Conservation (phyloP, 2,113 vertebrate species). For the Lipophrys pholis region DNA sequence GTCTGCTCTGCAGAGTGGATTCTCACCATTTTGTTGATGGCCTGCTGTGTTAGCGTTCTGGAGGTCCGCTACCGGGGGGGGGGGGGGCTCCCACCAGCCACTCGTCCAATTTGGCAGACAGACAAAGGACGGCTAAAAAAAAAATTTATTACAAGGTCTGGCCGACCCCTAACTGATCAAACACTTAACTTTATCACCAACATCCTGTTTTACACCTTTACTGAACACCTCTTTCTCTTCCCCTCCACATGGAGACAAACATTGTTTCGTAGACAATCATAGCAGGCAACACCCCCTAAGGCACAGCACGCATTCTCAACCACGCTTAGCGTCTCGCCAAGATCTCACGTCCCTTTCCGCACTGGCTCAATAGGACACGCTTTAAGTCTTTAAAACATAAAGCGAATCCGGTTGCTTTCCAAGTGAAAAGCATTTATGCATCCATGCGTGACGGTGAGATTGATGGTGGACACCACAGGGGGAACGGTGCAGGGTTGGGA, state of each 20-base stretch:
- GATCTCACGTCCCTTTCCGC: constrained; percentile 9
- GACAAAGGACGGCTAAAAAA: constrained; percentile 6
- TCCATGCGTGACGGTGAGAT: constrained; percentile 20
- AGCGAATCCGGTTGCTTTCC: not conserved
- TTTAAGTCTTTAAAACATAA: no score
- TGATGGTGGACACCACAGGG: constrained; percentile 71
- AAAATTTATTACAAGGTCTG: constrained; percentile 53
- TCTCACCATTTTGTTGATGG: constrained; percentile 52
- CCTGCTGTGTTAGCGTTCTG: constrained; percentile 15
- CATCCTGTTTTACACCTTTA: constrained; percentile 3
- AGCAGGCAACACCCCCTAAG: constrained; percentile 39
- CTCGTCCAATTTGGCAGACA: constrained; percentile 55
- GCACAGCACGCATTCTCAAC: constrained; percentile 73
- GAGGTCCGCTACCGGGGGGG: constrained; percentile 7
- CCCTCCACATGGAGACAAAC: not conserved
- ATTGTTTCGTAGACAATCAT: not conserved
- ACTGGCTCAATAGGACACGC: not conserved
- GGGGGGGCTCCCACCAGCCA: constrained; percentile 11
- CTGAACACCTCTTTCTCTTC: not conserved
- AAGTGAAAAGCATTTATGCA: constrained; percentile 16
- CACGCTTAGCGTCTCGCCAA: constrained; percentile 70
- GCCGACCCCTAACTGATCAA: constrained; percentile 51
- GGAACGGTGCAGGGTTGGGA: constrained; percentile 55
- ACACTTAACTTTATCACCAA: constrained; percentile 32
- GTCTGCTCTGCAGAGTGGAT: constrained; percentile 58